Percentiles rank a stretch among this genome's conserved stretches.
phyloP scores from a whole-genome alignment of 2,888 invertebrate species.

The Nymphalis urticae region DNA sequence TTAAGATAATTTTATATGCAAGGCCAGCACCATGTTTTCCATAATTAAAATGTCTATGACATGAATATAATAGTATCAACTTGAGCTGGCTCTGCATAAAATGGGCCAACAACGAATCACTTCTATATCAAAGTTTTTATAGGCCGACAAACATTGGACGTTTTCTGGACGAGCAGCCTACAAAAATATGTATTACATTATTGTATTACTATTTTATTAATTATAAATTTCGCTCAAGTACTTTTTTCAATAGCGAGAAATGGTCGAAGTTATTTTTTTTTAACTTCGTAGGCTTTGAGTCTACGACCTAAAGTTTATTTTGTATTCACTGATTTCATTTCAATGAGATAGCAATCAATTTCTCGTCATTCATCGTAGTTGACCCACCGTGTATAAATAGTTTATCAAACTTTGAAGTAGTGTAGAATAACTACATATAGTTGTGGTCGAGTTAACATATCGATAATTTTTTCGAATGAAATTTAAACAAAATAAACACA shows the following conservation, averaged over 20 bases:
- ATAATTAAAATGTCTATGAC: conserved; percentile 2
- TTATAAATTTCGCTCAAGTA: background rate
- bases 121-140: background rate
- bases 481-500: background rate
- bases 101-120: conserved; percentile 9
- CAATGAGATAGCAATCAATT: background rate
- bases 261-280: background rate
- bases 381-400: conserved; percentile 10
- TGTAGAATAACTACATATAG: conserved; percentile 9
- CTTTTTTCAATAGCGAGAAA: background rate
- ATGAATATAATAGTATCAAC: conserved; percentile 10
- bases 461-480: background rate
- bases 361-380: background rate
- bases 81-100: conserved; percentile 2
- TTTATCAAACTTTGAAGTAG: conserved; percentile 4
- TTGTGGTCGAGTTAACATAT: conserved; percentile 19
- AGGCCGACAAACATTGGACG: background rate
- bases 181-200: background rate
- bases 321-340: background rate
- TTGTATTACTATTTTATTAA: background rate
- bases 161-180: background rate
- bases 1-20: conserved; percentile 27
- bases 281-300: background rate
- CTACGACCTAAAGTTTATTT: background rate
- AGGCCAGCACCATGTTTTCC: conserved; percentile 12